These are phyloP conservation scores for Tolypeutes matacus DNA, from an alignment of 2,797 vertebrate species.

Conservation along the genomic window DNA sequence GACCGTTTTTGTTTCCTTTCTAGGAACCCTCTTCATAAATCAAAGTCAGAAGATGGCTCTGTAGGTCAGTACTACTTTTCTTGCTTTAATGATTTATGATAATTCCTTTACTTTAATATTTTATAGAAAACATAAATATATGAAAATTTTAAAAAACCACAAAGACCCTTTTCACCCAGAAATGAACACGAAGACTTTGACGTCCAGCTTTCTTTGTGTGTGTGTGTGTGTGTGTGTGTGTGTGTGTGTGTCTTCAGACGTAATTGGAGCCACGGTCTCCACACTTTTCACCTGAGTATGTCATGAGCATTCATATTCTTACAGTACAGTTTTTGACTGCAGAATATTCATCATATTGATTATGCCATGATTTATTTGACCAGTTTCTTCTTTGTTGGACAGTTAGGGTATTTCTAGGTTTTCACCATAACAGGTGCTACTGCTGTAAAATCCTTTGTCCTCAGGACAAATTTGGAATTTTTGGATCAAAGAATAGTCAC, in stretches of 20 bases:
- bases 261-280: neutral
- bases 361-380: neutral
- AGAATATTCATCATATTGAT: neutral
- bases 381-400: neutral
- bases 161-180: neutral
- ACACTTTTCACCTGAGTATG: neutral
- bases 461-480: slow-evolving; percentile 3
- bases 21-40: slow-evolving; percentile 96
- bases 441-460: neutral
- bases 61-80: slow-evolving; percentile 91
- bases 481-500: neutral
- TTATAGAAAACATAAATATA: neutral
- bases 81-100: slow-evolving; percentile 16
- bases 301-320: neutral
- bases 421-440: neutral
- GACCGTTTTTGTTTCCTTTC: slow-evolving; percentile 75
- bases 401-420: neutral
- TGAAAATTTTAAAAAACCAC: neutral
- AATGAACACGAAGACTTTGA: slow-evolving; percentile 9
- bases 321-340: neutral
- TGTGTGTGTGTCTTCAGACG: neutral
- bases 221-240: neutral
- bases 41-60: slow-evolving; percentile 96
- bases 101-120: neutral
- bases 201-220: neutral